Evolutionary conservation across 2,797 vertebrate species (phyloP).

Genomic region (Platyrinchus mystaceus): DNA sequence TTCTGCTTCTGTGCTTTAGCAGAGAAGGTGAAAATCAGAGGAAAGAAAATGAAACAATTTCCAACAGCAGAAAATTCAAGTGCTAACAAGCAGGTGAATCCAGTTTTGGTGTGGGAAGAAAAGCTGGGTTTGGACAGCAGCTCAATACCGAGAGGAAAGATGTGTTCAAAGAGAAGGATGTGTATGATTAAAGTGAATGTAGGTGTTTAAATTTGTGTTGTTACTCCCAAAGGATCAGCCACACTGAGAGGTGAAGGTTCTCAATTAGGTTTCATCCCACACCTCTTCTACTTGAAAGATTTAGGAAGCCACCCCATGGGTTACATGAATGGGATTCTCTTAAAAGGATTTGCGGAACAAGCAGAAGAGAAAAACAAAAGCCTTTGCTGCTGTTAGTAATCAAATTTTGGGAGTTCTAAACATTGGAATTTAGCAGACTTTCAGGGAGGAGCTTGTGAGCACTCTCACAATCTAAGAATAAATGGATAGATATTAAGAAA

Average conservation of each 20-base stretch:
- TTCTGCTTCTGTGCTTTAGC: neutral
- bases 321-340: neutral
- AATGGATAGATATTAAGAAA: neutral
- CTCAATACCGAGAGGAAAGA: neutral
- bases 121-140: neutral
- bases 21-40: neutral
- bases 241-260: neutral
- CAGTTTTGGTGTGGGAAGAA: neutral
- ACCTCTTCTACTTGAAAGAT: neutral
- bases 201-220: neutral
- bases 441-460: neutral
- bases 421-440: neutral
- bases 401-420: neutral
- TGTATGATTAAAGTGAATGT: neutral
- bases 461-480: neutral
- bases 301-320: too few species aligned
- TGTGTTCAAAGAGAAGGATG: fast-evolving
- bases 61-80: neutral
- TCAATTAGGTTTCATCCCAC: neutral
- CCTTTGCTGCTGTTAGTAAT: neutral
- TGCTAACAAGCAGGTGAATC: neutral
- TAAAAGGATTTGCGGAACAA: neutral
- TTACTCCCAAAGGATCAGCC: neutral
- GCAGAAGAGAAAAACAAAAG: neutral
- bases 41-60: neutral